Base-by-base conservation (phyloP, 2,888 invertebrate species). In the Eilema caniola region DNA sequence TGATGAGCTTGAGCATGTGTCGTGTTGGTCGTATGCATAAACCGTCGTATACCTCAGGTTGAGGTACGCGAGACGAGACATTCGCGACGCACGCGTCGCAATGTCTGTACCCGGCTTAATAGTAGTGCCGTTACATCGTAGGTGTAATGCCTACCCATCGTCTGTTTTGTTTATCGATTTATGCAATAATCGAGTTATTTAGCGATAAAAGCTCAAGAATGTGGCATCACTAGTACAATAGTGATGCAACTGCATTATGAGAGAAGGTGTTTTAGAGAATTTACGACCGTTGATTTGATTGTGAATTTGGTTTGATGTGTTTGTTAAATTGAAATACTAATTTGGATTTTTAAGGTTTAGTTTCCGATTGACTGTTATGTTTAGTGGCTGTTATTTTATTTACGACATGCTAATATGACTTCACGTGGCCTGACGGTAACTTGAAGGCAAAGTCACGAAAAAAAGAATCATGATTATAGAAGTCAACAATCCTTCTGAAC, bases 151-250 rank as follows among this genome's bases (percentile, higher is more conserved):
- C 70, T 80, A 80, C 77, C 77, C 77, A 81, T 71, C 77, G 85
- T 81, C 74, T 73, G 80, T 84, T 84, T 78, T 84, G 83, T 86
- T 83, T 85, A 85, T 85, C 78, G 79, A 85, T 84, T 82, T 85
- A 83, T 86, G 78, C 74, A 74, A 70, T 83, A 82, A 78, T 81
- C 83, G 82, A 78, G 80, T 84, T 82, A 85, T 85, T 83, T 83
- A 84, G 84, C 80, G 83, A 83, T 74, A 82, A 81, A 79, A 74
- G 77, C 77, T 77, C 72, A 72, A 69, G 69, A 76, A 78, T 81
- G 74, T 69, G 64, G 31, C 70, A 74, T 74, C 72, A 78, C 72
- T 75, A 20, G 41, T 24, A 71, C 70, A 63, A 67, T 74, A 81
- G 76, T 81, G 81, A 81, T 72, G 76, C 73, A 81, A 81, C 71